These are phyloP conservation scores for Troides aeacus DNA, from an alignment of 2,888 invertebrate genomes.

Conservation along the genomic window DNA sequence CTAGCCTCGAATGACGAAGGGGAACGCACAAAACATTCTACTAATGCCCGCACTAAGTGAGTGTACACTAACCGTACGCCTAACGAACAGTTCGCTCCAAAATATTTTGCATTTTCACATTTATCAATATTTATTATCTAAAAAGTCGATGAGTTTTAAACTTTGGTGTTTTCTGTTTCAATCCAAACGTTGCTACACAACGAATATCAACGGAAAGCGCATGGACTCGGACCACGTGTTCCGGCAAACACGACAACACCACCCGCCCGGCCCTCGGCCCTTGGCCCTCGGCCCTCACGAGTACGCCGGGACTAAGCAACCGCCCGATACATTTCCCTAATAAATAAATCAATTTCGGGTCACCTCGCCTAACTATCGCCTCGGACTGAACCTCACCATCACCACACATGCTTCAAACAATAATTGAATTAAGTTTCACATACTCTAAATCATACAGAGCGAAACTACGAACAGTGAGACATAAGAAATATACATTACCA, in stretches of 20 bases:
- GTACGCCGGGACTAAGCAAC: slow-evolving; percentile 42
- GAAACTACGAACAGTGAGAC: slow-evolving; percentile 64
- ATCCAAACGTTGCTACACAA: slow-evolving; percentile 42
- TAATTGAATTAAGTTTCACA: slow-evolving; percentile 62
- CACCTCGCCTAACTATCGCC: slow-evolving; percentile 35
- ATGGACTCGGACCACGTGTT: slow-evolving; percentile 33
- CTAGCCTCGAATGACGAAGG: slow-evolving; percentile 62
- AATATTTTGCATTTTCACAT: slow-evolving; percentile 65
- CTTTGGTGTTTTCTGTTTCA: slow-evolving; percentile 78
- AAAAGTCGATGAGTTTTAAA: slow-evolving; percentile 78
- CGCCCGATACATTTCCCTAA: slow-evolving; percentile 69
- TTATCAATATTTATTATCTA: slow-evolving; percentile 76
- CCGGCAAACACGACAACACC: slow-evolving; percentile 20
- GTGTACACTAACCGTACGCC: slow-evolving; percentile 53
- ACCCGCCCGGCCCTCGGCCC: slow-evolving; percentile 19
- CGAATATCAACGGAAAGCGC: slow-evolving; percentile 31
- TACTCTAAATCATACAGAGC: slow-evolving; percentile 70
- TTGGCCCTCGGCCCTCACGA: no score
- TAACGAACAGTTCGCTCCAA: slow-evolving; percentile 69
- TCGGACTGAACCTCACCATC: slow-evolving; percentile 32
- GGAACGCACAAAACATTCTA: slow-evolving; percentile 72
- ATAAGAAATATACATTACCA: slow-evolving; percentile 57
- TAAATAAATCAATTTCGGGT: slow-evolving; percentile 73
- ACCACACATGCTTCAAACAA: no score
- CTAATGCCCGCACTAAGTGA: slow-evolving; percentile 52